Percentiles rank a stretch among this genome's conserved stretches.
phyloP scores from a whole-genome alignment of 2,797 vertebrate genomes.

The Chaenodraco wilsoni region DNA sequence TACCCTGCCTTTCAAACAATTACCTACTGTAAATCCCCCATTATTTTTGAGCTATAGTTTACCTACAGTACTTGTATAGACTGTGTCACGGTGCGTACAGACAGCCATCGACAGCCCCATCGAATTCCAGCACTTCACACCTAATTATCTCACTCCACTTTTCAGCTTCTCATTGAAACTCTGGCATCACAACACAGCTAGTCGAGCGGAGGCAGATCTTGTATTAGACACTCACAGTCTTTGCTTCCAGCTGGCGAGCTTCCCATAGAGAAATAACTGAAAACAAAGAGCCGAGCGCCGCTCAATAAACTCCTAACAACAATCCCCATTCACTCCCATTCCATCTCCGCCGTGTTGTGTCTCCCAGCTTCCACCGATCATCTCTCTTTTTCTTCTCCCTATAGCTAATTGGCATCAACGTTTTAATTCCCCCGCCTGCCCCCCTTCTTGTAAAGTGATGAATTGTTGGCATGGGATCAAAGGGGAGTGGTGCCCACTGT shows the following conservation, averaged over 20 bases:
- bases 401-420: conserved; percentile 91
- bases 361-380: conserved; percentile 50
- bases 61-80: conserved; percentile 20
- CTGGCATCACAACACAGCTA: conserved; percentile 46
- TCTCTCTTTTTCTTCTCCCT: conserved; percentile 72
- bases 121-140: conserved; percentile 57
- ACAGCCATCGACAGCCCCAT: conserved; percentile 42
- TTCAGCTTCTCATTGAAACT: conserved; percentile 58
- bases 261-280: conserved; percentile 61
- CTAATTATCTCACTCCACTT: conserved; percentile 62
- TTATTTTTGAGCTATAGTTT: conserved; percentile 27
- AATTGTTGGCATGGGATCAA: conserved; percentile 93
- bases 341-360: conserved; percentile 50
- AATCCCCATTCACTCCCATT: conserved; percentile 53
- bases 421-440: conserved; percentile 75
- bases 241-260: conserved; percentile 68
- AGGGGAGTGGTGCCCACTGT: conserved; percentile 77
- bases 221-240: conserved; percentile 52
- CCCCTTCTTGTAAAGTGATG: conserved; percentile 89
- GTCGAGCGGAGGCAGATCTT: conserved; percentile 49
- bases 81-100: conserved; percentile 16
- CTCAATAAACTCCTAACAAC: conserved; percentile 65
- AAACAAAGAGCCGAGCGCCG: conserved; percentile 60
- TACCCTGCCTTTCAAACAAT: conserved; percentile 17
- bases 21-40: conserved; percentile 15